Percentiles rank a stretch among this genome's conserved stretches.
phyloP scores from a whole-genome alignment of 2,113 vertebrate genomes.

The Ariopsis seemanni region DNA sequence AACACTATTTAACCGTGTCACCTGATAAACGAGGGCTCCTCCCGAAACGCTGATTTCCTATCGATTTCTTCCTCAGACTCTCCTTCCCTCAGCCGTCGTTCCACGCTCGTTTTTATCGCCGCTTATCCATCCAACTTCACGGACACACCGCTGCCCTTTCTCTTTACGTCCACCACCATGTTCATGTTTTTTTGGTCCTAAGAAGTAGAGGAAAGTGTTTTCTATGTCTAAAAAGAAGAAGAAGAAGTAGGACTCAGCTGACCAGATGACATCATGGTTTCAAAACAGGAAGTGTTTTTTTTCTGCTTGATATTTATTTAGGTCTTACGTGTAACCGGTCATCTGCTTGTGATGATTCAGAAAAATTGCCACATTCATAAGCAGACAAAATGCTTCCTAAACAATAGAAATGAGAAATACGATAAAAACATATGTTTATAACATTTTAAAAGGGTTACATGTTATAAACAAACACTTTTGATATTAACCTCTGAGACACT shows the following conservation, averaged over 20 bases:
- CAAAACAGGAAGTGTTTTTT: conserved; percentile 1
- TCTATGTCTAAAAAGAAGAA: background rate
- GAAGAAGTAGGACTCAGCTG: background rate
- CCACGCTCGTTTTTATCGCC: conserved; percentile 84
- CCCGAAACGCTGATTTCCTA: conserved; percentile 95
- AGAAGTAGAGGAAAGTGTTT: background rate
- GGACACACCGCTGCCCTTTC: conserved; percentile 27
- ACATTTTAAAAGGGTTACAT: background rate
- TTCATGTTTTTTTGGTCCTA: conserved; percentile 3
- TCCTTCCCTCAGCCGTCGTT: conserved; percentile 83
- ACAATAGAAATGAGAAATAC: too few species aligned
- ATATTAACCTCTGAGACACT: background rate
- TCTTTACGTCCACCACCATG: conserved; percentile 7
- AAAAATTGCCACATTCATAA: background rate
- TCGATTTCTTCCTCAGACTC: conserved; percentile 89
- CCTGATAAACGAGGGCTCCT: conserved; percentile 96
- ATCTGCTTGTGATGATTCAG: background rate
- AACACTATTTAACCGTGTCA: conserved; percentile 87
- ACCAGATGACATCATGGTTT: background rate
- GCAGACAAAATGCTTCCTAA: background rate
- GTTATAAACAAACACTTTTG: background rate
- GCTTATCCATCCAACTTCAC: conserved; percentile 72
- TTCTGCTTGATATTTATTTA: background rate
- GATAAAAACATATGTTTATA: background rate
- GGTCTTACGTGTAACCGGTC: background rate